Base-by-base conservation (phyloP, 2,888 invertebrate genomes). In the Patella ulyssiponensis region DNA sequence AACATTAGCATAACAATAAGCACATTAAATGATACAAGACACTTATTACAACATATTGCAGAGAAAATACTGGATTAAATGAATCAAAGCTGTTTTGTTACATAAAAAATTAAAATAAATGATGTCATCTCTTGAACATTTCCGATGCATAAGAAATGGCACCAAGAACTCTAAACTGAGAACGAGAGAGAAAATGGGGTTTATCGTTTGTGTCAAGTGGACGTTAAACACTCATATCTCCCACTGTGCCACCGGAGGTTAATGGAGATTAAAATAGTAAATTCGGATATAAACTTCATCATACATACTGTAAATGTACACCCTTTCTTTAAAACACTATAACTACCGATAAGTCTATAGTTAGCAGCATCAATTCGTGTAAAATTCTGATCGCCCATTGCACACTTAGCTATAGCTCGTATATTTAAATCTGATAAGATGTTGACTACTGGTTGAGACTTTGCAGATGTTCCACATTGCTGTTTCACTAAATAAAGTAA, bases 371-470 rank as follows among this genome's bases (percentile, higher is more conserved):
- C 20, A 12, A 23, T 23, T 5, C 12, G 20, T 23, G 20, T 64
- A 23, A 64, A 64, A 5, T 64, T 64, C 20, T 23, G 23, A 4
- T 64, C 64, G 12, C 64, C 64, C 20, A 12, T 23, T 23, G 64
- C 64, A 14, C 64, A 64, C 4, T 4, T 7, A 23, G 64, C 64
- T 14, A 12, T 17, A 2, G 64, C 64, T 20, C 23, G 20, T 23
- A 64, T 64, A 64, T 64, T 3, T 23, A 64, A 23, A 64, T 64
- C 64, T 64, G 64, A 64, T 64, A 23, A 23, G 64, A 64, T 64
- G 11, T 20, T 64, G 11, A 64, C 14, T 64, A 64, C 20, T 64
- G 64, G 64, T 23, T n/a, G 20, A 64, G 20, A 20, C 20, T 2
- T 0, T 15, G 20, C 23, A 3, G 64, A 64, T 64, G 9, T 14